phyloP scores from a whole-genome alignment of 2,113 vertebrate genomes.

The Procapra przewalskii region DNA sequence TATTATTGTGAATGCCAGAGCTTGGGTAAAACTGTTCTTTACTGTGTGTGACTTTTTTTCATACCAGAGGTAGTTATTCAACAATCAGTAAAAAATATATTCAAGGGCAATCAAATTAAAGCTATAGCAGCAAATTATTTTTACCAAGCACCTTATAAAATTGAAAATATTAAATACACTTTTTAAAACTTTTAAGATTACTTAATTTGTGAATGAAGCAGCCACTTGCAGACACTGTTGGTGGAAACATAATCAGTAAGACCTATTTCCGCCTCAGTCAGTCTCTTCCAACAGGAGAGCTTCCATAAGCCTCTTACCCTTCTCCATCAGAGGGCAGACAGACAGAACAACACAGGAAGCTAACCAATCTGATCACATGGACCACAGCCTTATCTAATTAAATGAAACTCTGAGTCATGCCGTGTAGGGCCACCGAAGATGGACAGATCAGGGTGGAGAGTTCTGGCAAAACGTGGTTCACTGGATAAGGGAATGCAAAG shows the following conservation, averaged over 20 bases:
- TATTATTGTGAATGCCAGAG: neutral
- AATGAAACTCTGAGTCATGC: neutral
- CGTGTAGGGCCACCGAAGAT: fast-evolving
- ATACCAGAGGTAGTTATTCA: neutral
- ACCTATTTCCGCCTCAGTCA: neutral
- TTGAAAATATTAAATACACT: neutral
- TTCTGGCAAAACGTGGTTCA: neutral
- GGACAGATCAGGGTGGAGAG: neutral
- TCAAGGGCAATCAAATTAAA: neutral
- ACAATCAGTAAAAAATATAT: neutral
- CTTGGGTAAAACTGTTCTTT: neutral
- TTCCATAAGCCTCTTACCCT: neutral
- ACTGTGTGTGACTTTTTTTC: neutral
- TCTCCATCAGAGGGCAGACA: neutral
- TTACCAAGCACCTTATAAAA: neutral
- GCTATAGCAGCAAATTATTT: neutral
- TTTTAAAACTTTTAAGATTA: neutral
- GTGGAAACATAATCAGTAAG: neutral
- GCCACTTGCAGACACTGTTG: neutral
- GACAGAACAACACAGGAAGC: neutral
- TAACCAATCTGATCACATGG: neutral
- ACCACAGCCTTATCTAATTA: neutral
- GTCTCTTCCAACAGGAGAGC: neutral
- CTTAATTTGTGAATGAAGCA: neutral
- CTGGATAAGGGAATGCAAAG: neutral